Base-by-base conservation (phyloP, 2,797 vertebrate species). In the Microchirus variegatus region DNA sequence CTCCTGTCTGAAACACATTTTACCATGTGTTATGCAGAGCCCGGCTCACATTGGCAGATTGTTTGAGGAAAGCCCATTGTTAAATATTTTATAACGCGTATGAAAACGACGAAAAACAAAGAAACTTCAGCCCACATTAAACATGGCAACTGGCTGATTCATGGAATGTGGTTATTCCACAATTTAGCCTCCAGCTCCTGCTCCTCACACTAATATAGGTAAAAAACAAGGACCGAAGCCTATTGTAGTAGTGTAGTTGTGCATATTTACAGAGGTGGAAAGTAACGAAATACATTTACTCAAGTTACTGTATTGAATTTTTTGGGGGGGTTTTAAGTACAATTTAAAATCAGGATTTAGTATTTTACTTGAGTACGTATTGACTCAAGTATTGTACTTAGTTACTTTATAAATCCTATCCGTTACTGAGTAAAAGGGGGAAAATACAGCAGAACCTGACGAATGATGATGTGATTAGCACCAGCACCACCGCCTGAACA, bases 21-120 rank as follows among this genome's bases (percentile, higher is more conserved):
- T 37, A 44, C 35, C 7, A 42, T 41, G 37, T 61, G 52, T 54
- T 46, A 31, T 42, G 16, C 46, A 68, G 58, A 54, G 46, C 13
- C 56, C 2, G 0, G 14, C 58, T 59, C 17, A 48, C 40, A 17
- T 10, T 31, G 45, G 40, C 44, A 42, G 40, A 66, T 31, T 58
- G 38, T 64, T 65, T 67, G 47, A 69, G 67, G 59, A 59, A 72
- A 79, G 41, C 31, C 57, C 48, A 45, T 48, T 43, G 17, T 73
- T 70, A 77, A 79, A 66, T 17, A 37, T 54, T 59, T 82, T 78
- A 78, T 35, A 55, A 45, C 51, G 46, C 52, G 37, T 61, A 52
- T 59, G 62, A 74, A 82, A 79, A 65, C 65, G 59, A 65, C 50
- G n/a, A n/a, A 22, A 43, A 54, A 72, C 49, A 78, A 78, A 73